Base-by-base conservation (phyloP, 2,113 vertebrate genomes). In the Salvelinus alpinus region DNA sequence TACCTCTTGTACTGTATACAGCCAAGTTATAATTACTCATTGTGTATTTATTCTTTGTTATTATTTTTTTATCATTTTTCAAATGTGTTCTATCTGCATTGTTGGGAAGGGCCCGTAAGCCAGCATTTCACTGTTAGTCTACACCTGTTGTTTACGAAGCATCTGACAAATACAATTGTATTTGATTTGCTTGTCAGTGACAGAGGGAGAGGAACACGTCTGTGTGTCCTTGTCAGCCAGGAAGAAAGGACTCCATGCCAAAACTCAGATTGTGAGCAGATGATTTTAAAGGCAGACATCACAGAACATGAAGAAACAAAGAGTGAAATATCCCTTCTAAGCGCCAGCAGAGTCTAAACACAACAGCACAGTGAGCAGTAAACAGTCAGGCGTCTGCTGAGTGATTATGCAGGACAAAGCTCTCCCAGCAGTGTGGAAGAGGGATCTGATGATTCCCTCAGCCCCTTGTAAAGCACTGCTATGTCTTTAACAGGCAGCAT, bases 401-500 rank as follows among this genome's bases (percentile, higher is more conserved):
- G 20, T 57, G 34, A 77, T 79, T 72, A 78, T 73, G 25, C 66
- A 72, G 38, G 74, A 78, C 38, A 74, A 83, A 86, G 22, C 80
- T 9, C 3, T 5, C 34, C 22, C 25, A 29, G 57, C 74, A 71
- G 44, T 74, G 78, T 44, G 13, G 29, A 18, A 67, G 27, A 62
- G n/a, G 59, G n/a, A 62, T 62, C 59, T 16, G 38, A 44, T 44
- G 38, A 44, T 44, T 38, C 38, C 38, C 38, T 9, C 7, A 1
- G 38, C 38, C 38, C 8, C 38, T 38, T 38, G 80, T 81, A 80
- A 65, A 65, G 27, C 24, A 25, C 11, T 2, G 48, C 75, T 78
- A 75, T 84, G 79, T 87, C 82, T 91, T 89, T 88, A 89, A 86
- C 83, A 89, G 88, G 86, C 86, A 77, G 85, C 79, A 64, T 86